Conservation (phyloP, 2,888 invertebrate genomes). For the Pimpla rufipes region DNA sequence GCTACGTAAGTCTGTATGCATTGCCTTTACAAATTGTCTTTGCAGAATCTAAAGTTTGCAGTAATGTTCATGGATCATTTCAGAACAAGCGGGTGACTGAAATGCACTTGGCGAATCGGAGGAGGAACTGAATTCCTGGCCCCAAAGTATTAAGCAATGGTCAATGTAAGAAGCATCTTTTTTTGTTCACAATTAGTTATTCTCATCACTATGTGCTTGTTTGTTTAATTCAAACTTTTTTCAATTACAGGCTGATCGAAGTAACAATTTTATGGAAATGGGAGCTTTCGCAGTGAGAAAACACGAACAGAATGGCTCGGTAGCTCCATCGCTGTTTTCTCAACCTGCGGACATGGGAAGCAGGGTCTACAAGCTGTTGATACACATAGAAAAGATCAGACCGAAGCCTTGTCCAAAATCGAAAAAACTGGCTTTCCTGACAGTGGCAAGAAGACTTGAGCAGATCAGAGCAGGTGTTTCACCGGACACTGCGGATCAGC, state of each 20-base stretch:
- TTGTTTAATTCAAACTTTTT: background rate
- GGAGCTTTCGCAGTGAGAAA: conserved; percentile 23
- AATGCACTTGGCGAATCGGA: background rate
- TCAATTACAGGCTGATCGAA: conserved; percentile 42
- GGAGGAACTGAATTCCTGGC: background rate
- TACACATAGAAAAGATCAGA: conserved; percentile 80
- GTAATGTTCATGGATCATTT: conserved; percentile 1
- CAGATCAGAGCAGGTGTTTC: conserved; percentile 66
- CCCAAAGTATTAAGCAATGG: conserved; percentile 27
- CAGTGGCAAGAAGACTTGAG: conserved; percentile 43
- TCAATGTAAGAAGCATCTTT: conserved; percentile 52
- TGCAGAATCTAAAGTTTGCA: background rate
- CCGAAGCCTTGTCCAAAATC: conserved; percentile 77
- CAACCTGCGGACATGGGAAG: conserved; percentile 45
- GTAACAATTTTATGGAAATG: conserved; percentile 45
- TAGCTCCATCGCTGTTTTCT: conserved; percentile 34
- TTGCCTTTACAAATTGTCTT: no score
- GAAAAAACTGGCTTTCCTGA: conserved; percentile 62
- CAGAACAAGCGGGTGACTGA: background rate
- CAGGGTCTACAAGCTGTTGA: conserved; percentile 77
- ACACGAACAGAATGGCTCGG: conserved; percentile 46
- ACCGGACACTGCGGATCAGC: background rate
- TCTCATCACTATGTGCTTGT: background rate
- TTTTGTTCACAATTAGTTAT: background rate
- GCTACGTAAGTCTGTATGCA: background rate